Evolutionary conservation across 2,797 vertebrate genomes (phyloP), one percentile per base, ranked within the genome.

Genomic region (Tympanoctomys barrerae): DNA sequence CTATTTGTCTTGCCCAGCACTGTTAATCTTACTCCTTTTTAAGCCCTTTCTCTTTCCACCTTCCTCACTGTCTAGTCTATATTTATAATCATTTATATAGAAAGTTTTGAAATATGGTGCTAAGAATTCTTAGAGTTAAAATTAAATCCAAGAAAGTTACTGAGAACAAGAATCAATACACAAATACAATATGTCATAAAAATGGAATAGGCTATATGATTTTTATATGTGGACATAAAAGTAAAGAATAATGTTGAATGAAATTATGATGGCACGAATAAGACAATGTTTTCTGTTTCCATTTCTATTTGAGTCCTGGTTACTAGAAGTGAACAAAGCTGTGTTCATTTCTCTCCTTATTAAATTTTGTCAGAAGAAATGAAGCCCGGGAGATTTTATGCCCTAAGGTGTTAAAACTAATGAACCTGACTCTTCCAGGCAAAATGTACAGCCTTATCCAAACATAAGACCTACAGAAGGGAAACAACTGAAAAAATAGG

Each of bases 311-410:
- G 33, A 96, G 84, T 3, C 31, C 92, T 92, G 97, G 91, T 97
- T 87, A 93, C 62, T 89, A 93, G 70, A 97, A 94, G 77, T 84
- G 89, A 97, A 96, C 97, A 96, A 95, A 92, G 24, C 61, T 96
- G 36, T 96, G 61, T 52, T 97, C 94, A 97, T 98, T 98, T 97
- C 86, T 96, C 0, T 97, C 91, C 86, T 97, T 79, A 94, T 97
- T 97, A 97, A 96, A 61, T 93, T 98, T 94, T 97, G 33, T 96
- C 75, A 94, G 92, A 96, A 96, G 79, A 96, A 97, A 97, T 90
- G 70, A 97, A 24, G 36, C n/a, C 96, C 24, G 46, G n/a, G 68
- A 97, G 97, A 80, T 97, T 93, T 95, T 96, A 95, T 97, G 94
- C 49, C 21, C 54, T 95, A 8, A 49, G 86, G 2, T 91, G 94